These are phyloP conservation scores for Ceratina japonica DNA, from an alignment of 1,140 invertebrate genomes.

Conservation along the genomic window DNA sequence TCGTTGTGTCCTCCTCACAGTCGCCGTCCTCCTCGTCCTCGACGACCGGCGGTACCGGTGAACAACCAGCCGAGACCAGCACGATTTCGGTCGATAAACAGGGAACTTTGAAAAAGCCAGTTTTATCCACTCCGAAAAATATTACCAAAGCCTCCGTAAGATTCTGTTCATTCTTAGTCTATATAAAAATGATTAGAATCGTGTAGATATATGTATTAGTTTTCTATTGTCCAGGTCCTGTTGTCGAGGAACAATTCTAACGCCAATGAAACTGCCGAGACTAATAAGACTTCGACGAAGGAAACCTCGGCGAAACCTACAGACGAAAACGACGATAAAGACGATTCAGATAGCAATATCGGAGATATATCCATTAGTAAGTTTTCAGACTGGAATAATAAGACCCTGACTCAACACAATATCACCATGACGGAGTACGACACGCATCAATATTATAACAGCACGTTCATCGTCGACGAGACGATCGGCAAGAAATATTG, in stretches of 20 bases:
- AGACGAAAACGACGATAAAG: neutral
- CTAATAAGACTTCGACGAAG: constrained; percentile 21
- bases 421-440: constrained; percentile 82
- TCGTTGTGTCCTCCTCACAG: neutral
- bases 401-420: constrained; percentile 77
- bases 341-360: constrained; percentile 50
- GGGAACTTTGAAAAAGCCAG: constrained; percentile 1
- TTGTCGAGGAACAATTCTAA: constrained; percentile 26
- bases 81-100: neutral
- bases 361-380: constrained; percentile 74
- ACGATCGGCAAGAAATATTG: constrained; percentile 84
- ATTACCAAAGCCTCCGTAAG: constrained; percentile 21
- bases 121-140: constrained; percentile 55
- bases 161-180: neutral
- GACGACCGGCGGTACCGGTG: neutral
- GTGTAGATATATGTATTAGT: no score
- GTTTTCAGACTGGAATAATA: constrained; percentile 75
- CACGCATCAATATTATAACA: constrained; percentile 89
- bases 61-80: neutral
- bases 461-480: constrained; percentile 82
- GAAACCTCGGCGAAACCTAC: neutral
- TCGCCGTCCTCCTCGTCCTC: neutral
- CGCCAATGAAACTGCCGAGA: constrained; percentile 12
- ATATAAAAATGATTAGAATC: no score
- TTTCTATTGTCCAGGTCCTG: neutral